Base-by-base conservation (phyloP, 2,888 invertebrate species). In the Cerceris ruficornis region DNA sequence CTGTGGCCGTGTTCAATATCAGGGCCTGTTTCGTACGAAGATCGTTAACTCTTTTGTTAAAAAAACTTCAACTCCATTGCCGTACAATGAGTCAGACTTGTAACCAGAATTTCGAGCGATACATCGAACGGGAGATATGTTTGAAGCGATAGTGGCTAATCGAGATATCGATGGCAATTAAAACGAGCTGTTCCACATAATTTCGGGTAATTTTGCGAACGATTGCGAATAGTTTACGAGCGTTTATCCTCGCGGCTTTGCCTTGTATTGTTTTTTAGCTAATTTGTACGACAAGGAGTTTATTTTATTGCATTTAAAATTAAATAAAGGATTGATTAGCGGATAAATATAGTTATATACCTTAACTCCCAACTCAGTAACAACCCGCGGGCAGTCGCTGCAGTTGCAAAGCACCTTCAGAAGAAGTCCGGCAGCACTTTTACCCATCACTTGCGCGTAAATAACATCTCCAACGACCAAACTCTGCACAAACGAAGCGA, bases 301-400 rank as follows among this genome's bases (percentile, higher is more conserved):
- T n/a, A n/a, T n/a, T n/a, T n/a, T n/a, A n/a, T 54, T 8, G 7
- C 7, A n/a, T 15, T 54, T n/a, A 6, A 54, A 14, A 8, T 49
- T 5, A 39, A 13, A 15, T 17, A 60, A 14, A 39, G 58, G 28
- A 57, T 11, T 14, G 0, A 58, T 43, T 2, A 9, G 46, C 7
- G 0, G 0, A 7, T 11, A 8, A 15, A 41, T 6, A 7, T 14
- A 41, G 55, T 7, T 7, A 88, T 90, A 90, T 93, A 97, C 98
- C 95, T 97, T 97, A 74, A 98, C 95, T 92, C 96, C 96, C 83
- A 98, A 95, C 92, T 98, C 97, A 67, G 96, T 96, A 64, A 98
- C 95, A 93, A 97, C 96, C 92, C 96, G 94, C 59, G 96, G 95
- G 83, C 95, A 95, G 67, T 95, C 96, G 81, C 96, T 96, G 75